Evolutionary conservation across 2,113 vertebrate genomes (phyloP).

Genomic region (Poicephalus gulielmi): DNA sequence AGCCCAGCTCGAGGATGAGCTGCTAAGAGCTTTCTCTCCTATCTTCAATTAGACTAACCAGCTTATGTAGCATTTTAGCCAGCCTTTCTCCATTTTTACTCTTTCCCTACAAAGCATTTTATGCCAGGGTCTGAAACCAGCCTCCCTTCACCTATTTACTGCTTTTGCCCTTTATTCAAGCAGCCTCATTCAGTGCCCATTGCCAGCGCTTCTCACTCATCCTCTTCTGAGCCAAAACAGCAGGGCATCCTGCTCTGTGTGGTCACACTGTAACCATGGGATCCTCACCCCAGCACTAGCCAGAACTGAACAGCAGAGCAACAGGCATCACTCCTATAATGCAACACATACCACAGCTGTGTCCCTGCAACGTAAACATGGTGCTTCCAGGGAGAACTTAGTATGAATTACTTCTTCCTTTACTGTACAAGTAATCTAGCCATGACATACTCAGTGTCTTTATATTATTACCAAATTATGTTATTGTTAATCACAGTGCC

Average conservation of each 20-base stretch:
- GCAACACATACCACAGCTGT: background rate
- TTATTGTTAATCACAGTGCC: background rate
- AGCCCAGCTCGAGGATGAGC: background rate
- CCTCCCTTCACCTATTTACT: background rate
- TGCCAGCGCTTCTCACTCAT: background rate
- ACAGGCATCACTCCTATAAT: background rate
- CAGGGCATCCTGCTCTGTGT: fast-evolving
- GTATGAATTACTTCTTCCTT: background rate
- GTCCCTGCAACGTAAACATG: background rate
- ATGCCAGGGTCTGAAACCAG: background rate
- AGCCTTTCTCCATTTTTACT: background rate
- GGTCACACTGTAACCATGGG: fast-evolving
- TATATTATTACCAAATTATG: background rate
- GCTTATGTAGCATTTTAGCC: background rate
- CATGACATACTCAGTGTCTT: background rate
- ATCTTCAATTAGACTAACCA: background rate
- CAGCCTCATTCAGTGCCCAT: background rate
- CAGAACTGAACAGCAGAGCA: background rate
- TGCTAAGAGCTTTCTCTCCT: background rate
- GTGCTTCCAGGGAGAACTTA: background rate
- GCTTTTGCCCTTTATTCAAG: background rate
- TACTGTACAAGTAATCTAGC: background rate
- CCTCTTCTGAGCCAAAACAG: background rate
- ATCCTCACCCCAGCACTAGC: background rate
- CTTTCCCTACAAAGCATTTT: background rate